Evolutionary conservation across 2,888 invertebrate genomes (phyloP).

Genomic region (Pristionchus arcanus): DNA sequence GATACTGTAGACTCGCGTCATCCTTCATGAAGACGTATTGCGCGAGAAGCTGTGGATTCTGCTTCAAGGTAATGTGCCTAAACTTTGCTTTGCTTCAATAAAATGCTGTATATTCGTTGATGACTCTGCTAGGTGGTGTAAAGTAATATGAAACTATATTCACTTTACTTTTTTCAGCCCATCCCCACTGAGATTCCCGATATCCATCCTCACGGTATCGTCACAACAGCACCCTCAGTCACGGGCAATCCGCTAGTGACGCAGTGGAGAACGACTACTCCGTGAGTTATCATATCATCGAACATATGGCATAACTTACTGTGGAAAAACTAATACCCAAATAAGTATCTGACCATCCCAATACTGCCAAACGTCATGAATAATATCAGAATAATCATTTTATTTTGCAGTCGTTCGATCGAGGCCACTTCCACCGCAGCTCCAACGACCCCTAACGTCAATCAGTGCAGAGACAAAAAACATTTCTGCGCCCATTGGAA

Average conservation of each 20-base stretch:
- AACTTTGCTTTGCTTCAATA: no score
- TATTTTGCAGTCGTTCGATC: slow-evolving; percentile 6
- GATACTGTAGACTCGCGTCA: slow-evolving; percentile 68
- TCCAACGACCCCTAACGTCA: slow-evolving; percentile 49
- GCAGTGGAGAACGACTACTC: slow-evolving; percentile 55
- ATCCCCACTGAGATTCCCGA: slow-evolving; percentile 73
- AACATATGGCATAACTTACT: no score
- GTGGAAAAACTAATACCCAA: no score
- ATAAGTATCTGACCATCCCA: no score
- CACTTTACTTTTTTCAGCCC: slow-evolving; percentile 61
- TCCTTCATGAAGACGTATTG: slow-evolving; percentile 76
- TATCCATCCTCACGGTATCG: slow-evolving; percentile 20
- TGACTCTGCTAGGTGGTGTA: no score
- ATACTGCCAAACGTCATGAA: no score
- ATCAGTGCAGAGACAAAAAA: slow-evolving; percentile 73
- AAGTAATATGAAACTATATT: no score
- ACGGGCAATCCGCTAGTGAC: slow-evolving; percentile 45
- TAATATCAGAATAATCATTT: no score
- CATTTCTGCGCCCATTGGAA: slow-evolving; percentile 78
- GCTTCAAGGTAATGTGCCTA: slow-evolving; percentile 62
- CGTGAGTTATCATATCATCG: slow-evolving; percentile 47
- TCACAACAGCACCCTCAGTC: not conserved
- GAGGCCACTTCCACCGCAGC: not conserved
- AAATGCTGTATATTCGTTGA: not conserved
- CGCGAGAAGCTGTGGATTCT: slow-evolving; percentile 77